Evolutionary conservation across 2,113 vertebrate species (phyloP).

Genomic region (Brachyhypopomus gauderio): DNA sequence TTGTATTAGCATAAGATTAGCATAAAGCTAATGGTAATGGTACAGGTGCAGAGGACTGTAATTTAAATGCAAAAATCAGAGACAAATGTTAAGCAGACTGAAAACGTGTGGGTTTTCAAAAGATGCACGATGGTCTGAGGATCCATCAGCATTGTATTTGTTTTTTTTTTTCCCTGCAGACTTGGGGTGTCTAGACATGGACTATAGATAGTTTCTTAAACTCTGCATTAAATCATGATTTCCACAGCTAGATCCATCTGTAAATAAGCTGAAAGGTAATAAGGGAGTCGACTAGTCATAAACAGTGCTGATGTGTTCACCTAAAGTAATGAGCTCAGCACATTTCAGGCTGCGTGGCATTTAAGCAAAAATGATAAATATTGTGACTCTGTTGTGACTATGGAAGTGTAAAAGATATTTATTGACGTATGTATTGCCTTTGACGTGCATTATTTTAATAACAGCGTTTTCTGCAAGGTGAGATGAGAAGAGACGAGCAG

Average conservation of each 20-base stretch:
- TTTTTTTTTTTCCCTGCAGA: neutral
- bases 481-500: neutral
- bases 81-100: slow-evolving; percentile 6
- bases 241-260: neutral
- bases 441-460: slow-evolving; percentile 8
- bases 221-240: slow-evolving; percentile 11
- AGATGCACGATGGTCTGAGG: neutral
- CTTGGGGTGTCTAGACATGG: neutral
- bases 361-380: slow-evolving; percentile 29
- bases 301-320: neutral
- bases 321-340: neutral
- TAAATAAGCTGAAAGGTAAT: neutral
- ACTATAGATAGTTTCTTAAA: neutral
- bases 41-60: neutral
- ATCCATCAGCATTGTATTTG: neutral
- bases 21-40: neutral
- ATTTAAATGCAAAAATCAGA: slow-evolving; percentile 8
- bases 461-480: slow-evolving; percentile 4
- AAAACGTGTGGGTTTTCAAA: slow-evolving; percentile 2
- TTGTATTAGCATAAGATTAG: slow-evolving; percentile 3
- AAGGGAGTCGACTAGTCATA: neutral
- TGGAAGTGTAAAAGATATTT: neutral
- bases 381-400: neutral
- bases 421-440: slow-evolving; percentile 7
- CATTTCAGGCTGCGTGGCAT: slow-evolving; percentile 13